Percentiles rank a stretch among this genome's conserved stretches.
These are phyloP conservation scores for Helarctos malayanus DNA, from an alignment of 2,797 vertebrate genomes.

Conservation along the genomic window DNA sequence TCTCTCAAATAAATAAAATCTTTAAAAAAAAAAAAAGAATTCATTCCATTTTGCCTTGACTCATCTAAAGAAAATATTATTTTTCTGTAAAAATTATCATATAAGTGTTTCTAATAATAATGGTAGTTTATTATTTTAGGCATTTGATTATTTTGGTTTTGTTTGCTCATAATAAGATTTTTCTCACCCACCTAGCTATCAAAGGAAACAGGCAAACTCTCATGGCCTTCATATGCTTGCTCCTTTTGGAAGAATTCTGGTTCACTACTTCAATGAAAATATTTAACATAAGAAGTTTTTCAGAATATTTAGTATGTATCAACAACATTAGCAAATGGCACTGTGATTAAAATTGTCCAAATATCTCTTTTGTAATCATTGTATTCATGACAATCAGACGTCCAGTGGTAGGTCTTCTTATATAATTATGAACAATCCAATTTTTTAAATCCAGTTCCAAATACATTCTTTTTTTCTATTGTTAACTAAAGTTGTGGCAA, in stretches of 20 bases:
- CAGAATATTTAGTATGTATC: slow-evolving; percentile 29
- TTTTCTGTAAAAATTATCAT: slow-evolving; percentile 58
- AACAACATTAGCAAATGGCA: slow-evolving; percentile 48
- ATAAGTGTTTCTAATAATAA: slow-evolving; percentile 1
- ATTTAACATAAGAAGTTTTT: slow-evolving; percentile 6
- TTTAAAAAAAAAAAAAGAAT: background rate
- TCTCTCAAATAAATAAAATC: background rate
- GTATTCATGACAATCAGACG: slow-evolving; percentile 14
- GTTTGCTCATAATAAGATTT: slow-evolving; percentile 33
- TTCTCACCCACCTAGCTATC: background rate
- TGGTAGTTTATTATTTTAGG: slow-evolving; percentile 17
- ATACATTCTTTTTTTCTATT: background rate
- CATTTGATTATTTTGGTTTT: slow-evolving; percentile 27
- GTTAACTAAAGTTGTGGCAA: slow-evolving; percentile 23
- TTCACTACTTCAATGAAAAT: slow-evolving; percentile 3
- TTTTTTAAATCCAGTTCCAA: slow-evolving; percentile 42
- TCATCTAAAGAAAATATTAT: slow-evolving; percentile 62
- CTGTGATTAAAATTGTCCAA: slow-evolving; percentile 51
- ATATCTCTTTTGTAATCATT: background rate
- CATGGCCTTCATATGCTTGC: background rate
- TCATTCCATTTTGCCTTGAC: slow-evolving; percentile 36
- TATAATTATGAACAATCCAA: background rate
- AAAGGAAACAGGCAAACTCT: background rate
- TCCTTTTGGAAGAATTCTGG: slow-evolving; percentile 26
- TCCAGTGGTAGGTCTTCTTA: background rate